Evolutionary conservation across 2,113 vertebrate genomes (phyloP).

Genomic region (Trogon melanurus): DNA sequence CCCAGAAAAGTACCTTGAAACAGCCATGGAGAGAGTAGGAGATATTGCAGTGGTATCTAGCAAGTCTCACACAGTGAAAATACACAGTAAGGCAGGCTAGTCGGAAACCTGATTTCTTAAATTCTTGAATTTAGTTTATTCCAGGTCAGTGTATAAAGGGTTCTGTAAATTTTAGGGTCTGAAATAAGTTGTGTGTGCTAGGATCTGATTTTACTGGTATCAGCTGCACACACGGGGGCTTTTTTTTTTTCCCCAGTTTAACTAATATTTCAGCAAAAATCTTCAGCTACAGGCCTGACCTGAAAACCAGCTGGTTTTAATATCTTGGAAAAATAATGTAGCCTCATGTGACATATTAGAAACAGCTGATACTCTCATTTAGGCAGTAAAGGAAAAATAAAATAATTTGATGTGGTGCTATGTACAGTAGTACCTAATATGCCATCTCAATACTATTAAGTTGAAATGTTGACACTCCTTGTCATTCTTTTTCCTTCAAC

Average conservation of each 20-base stretch:
- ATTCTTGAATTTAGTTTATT: background rate
- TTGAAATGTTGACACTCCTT: background rate
- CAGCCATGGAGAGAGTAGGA: background rate
- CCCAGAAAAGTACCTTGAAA: conserved; percentile 12
- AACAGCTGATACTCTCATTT: conserved; percentile 42
- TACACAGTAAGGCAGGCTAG: background rate
- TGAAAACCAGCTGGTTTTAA: conserved; percentile 36
- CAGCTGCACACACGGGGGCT: background rate
- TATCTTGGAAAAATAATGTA: conserved; percentile 4
- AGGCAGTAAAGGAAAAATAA: background rate
- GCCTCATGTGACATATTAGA: background rate
- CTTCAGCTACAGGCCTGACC: background rate
- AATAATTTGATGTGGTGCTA: background rate
- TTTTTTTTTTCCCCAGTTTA: background rate
- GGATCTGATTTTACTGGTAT: background rate
- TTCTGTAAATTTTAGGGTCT: background rate
- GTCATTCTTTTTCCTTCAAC: background rate
- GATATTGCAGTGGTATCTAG: background rate
- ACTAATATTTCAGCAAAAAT: background rate
- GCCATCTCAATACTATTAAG: background rate
- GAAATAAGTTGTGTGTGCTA: background rate
- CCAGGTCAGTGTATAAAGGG: background rate
- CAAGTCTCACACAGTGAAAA: background rate
- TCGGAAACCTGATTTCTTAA: background rate
- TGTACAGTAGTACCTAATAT: background rate